Evolutionary conservation across 2,113 vertebrate genomes (phyloP), one percentile per base, ranked within the genome.

Genomic region (Corapipo altera): DNA sequence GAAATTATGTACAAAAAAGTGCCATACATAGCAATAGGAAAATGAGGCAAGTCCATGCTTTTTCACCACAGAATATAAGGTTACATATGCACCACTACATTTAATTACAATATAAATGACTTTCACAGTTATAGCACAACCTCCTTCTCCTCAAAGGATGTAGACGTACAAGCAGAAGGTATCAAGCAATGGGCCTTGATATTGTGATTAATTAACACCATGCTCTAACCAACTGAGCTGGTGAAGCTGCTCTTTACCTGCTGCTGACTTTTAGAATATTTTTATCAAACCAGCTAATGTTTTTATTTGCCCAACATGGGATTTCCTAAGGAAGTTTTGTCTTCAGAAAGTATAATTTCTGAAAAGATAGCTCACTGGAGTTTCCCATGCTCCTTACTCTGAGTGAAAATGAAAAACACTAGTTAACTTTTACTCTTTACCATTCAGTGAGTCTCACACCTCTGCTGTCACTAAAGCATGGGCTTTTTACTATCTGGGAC

Each of bases 321-420:
- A 80, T 28, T 86, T 91, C 49, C 10, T 2, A 37, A 4, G 3
- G 28, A 48, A 65, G 9, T 6, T 43, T 57, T 65, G 26, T 28
- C 46, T 86, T 54, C 55, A 75, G 37, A 39, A 84, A 74, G 11
- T 27, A 4, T 59, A 4, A 27, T 48, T 80, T 69, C 52, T 69
- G 13, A 72, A 73, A 88, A 20, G 1, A 2, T 15, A 80, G 20
- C 7, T 19, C n/a, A 57, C 43, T 8, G 4, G 6, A 51, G 8
- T 18, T 73, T 48, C 57, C 37, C 1, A 0, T 9, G n/a, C 52
- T 71, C 17, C n/a, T 23, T 35, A 15, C 32, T 35, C 44, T 0
- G 0, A 64, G 15, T 1, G 6, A 77, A 79, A 52, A 48, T 32
- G 32, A 62, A 52, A 91, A 76, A 20, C 32, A 26, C 26, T 9